Base-by-base conservation (phyloP, 2,797 vertebrate species). In the Argentina silus region DNA sequence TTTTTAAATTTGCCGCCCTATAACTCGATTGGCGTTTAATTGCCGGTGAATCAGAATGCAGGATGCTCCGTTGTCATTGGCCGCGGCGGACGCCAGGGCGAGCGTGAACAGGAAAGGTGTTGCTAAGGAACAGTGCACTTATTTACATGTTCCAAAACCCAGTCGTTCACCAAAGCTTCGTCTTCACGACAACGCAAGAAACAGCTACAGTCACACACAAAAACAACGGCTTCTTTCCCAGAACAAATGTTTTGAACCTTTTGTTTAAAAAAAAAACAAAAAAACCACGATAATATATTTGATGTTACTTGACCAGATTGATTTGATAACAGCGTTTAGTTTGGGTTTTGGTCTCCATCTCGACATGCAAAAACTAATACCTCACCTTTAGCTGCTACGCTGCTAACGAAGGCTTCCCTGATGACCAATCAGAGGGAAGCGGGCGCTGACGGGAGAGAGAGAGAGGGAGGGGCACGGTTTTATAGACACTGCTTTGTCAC, bases 281-380 rank as follows among this genome's bases (percentile, higher is more conserved):
- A 71, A 85, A 78, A 83, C 87, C 85, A 86, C 72, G 85, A 78
- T 80, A 80, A 89, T 82, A 36, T 36, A 80, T 85, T 92, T 88
- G 76, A 90, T 60, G 75, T 89, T 91, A 90, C 88, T 92, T 91
- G 87, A 90, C 87, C 85, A 74, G 61, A 67, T 53, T 53, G 87
- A 93, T 92, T 86, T 88, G 78, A 70, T 94, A 89, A 92, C 88
- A 94, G 92, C 91, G 95, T 94, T 96, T 96, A 95, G 95, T 93
- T 97, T 97, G 93, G 96, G 95, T 93, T 97, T 97, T 93, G 95
- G 93, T 96, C 95, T 97, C 96, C 95, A 97, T 96, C 96, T 95
- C 97, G 95, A 97, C 95, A 56, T 95, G 93, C 94, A 96, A 95
- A 93, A 95, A 97, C 94, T 95, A 95, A 98, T 98, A 98, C 97